A percentile compares a stretch with the other conserved stretches of the same genome.
Evolutionary conservation across 1,140 invertebrate species (phyloP).

Genomic region (Zelostemma sp.): DNA sequence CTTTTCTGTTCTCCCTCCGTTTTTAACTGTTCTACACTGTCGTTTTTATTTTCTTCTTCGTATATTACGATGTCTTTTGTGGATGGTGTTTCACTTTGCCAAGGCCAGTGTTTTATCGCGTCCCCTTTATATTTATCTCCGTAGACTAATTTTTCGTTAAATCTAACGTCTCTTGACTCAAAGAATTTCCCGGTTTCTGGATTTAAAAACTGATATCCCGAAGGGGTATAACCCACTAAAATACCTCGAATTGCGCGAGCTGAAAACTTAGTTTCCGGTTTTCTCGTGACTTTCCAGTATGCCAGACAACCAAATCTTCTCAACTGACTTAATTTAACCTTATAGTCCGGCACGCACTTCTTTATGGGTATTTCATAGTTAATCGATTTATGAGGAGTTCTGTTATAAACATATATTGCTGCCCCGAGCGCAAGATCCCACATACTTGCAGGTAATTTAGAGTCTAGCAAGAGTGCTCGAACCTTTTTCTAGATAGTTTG

Average conservation of each 20-base stretch:
- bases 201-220: no score
- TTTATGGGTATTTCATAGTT: constrained; percentile 18
- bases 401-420: constrained; percentile 51
- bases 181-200: neutral
- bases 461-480: constrained; percentile 49
- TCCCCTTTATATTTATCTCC: neutral
- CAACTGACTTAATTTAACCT: no score
- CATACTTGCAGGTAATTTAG: constrained; percentile 44
- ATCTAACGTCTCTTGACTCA: neutral
- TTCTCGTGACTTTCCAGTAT: constrained; percentile 7
- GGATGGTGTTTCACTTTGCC: neutral
- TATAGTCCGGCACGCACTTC: neutral
- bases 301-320: no score
- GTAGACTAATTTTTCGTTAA: neutral
- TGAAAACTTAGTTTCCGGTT: neutral
- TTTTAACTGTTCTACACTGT: neutral
- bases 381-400: constrained; percentile 36
- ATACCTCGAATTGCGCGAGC: neutral
- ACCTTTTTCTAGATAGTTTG: constrained; percentile 52
- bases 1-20: constrained; percentile 21
- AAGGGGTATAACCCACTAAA: no score
- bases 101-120: neutral
- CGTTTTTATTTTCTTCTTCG: neutral
- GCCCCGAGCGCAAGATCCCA: constrained; percentile 57
- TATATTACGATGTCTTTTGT: no score